Evolutionary conservation across 2,888 invertebrate species (phyloP).

Genomic region (Sesamia inferens): DNA sequence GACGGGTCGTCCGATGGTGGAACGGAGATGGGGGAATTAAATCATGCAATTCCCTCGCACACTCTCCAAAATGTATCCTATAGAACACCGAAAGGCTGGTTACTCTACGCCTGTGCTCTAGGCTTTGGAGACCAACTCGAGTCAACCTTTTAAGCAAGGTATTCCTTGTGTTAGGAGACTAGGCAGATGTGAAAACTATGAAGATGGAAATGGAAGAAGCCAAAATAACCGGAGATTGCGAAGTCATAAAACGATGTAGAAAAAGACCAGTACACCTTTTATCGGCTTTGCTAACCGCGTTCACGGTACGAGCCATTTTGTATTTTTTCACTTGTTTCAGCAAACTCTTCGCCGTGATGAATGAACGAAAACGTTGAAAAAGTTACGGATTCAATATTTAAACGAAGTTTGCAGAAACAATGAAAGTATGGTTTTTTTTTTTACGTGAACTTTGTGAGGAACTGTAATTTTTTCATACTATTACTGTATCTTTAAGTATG

Average conservation of each 20-base stretch:
- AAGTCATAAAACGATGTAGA: constrained; percentile 33
- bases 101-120: no score
- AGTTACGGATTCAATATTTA: constrained; percentile 51
- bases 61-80: no score
- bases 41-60: no score
- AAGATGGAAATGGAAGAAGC: constrained; percentile 25
- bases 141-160: no score
- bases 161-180: no score
- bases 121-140: no score
- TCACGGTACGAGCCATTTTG: constrained; percentile 37
- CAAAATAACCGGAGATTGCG: constrained; percentile 41
- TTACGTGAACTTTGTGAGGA: constrained; percentile 25
- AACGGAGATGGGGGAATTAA: no score
- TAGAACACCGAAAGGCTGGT: no score
- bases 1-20: no score
- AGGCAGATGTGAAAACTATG: constrained; percentile 4
- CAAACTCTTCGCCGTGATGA: constrained; percentile 58
- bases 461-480: constrained; percentile 15
- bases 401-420: constrained; percentile 42
- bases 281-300: constrained; percentile 42
- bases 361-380: constrained; percentile 50
- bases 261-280: constrained; percentile 43
- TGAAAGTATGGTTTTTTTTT: constrained; percentile 52
- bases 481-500: constrained; percentile 3
- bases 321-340: constrained; percentile 63